phyloP scores from a whole-genome alignment of 1,140 invertebrate species.

The Pogonomyrmex californicus region DNA sequence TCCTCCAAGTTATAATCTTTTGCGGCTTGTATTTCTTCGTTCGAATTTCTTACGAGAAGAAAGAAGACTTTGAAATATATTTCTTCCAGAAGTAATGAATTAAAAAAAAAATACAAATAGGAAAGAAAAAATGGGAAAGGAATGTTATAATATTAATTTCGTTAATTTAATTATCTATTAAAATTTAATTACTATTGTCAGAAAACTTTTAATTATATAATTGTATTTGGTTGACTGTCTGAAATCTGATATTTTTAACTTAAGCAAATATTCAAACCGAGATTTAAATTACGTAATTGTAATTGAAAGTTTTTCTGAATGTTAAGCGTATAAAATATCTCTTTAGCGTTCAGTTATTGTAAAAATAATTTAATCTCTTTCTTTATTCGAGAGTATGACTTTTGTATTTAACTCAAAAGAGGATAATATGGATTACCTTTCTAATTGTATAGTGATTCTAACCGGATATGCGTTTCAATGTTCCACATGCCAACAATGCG shows the following conservation, averaged over 20 bases:
- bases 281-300: background rate
- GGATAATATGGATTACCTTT: background rate
- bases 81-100: background rate
- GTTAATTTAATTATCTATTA: background rate
- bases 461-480: conserved; percentile 20
- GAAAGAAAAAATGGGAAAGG: background rate
- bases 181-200: background rate
- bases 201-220: background rate
- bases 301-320: background rate
- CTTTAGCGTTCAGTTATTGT: background rate
- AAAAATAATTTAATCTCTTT: background rate
- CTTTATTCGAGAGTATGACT: background rate
- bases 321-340: background rate
- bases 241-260: background rate
- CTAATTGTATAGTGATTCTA: conserved; percentile 9
- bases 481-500: conserved; percentile 33
- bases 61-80: conserved; percentile 1
- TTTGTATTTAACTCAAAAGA: background rate
- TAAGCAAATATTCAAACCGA: background rate
- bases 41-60: background rate
- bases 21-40: background rate
- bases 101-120: background rate
- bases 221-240: background rate
- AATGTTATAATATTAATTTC: conserved; percentile 16
- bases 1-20: conserved; percentile 9